Evolutionary conservation across 2,888 invertebrate genomes (phyloP).

Genomic region (Argyresthia goedartella): DNA sequence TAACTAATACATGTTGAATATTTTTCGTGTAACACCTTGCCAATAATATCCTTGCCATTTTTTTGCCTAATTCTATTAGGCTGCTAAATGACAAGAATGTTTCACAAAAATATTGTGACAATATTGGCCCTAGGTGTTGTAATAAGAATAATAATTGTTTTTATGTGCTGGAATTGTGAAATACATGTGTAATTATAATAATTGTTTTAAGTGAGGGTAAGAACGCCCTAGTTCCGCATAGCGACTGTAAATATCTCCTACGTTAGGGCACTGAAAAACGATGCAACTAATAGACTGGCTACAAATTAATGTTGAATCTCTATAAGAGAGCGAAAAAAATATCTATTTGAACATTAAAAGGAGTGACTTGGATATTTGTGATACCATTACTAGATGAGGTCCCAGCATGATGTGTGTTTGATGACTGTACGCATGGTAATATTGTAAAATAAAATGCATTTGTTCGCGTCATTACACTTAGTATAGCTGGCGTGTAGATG

Average conservation of each 20-base stretch:
- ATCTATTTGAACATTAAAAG: not conserved
- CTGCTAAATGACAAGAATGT: too few species aligned
- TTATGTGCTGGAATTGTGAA: not conserved
- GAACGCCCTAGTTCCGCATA: conserved; percentile 36
- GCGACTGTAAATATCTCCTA: conserved; percentile 47
- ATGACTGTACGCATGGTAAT: conserved; percentile 3
- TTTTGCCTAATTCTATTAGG: too few species aligned
- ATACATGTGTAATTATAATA: not conserved
- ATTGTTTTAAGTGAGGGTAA: not conserved
- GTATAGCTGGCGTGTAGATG: conserved; percentile 7
- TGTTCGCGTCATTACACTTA: conserved; percentile 11
- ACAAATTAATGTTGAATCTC: conserved; percentile 51
- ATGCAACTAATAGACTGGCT: conserved; percentile 52
- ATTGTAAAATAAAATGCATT: conserved; percentile 10
- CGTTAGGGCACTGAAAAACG: conserved; percentile 37
- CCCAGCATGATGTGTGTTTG: not conserved
- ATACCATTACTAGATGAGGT: conserved; percentile 1
- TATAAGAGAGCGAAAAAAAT: conserved; percentile 34
- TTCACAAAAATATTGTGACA: too few species aligned
- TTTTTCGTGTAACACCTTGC: too few species aligned
- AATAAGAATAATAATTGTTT: not conserved
- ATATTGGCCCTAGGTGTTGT: too few species aligned
- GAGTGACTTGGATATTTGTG: not conserved
- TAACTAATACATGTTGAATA: too few species aligned
- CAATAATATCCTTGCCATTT: too few species aligned